Evolutionary conservation across 2,113 vertebrate species (phyloP), one percentile per base, ranked within the genome.

Genomic region (Edolisoma coerulescens): DNA sequence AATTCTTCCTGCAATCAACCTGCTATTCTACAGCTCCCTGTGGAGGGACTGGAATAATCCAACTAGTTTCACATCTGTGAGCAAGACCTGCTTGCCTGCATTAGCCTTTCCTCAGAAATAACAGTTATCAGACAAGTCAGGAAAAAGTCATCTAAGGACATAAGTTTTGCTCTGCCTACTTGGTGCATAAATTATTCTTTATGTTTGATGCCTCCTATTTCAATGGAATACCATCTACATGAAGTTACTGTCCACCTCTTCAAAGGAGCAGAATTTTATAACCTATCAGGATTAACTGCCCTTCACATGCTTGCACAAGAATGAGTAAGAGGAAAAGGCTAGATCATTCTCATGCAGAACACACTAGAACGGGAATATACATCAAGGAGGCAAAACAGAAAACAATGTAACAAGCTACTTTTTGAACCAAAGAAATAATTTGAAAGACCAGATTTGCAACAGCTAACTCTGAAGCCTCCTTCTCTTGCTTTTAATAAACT

Each of bases 1-100:
- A 76, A 64, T 57, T 76, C 53, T 92, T 95, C 83, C 67, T 73
- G 84, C 68, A 94, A 83, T 94, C 80, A 95, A 86, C 59, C 79
- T 95, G 82, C 82, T 94, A 79, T 85, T 93, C 59, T 95, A 49
- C 41, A 53, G 45, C 63, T 96, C 75, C 44, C 42, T n/a, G 45
- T 21, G 83, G 81, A 80, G 16, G n/a, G 26, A 79, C 49, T 69
- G 30, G 44, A 83, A 94, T 65, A 76, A 93, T 68, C 10, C 68
- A 85, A 42, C 44, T 24, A 49, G 41, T 85, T 82, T 88, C 75
- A 92, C 49, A 68, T 79, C 78, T 76, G 79, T 56, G 63, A 85
- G 24, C 74, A 85, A 83, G 90, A 93, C 71, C 61, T 80, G 41
- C 57, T 76, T 39, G n/a, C 42, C 64, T 69, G 42, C 52, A 42